Base-by-base conservation (phyloP, 1,140 invertebrate species). In the Bombus balteatus region DNA sequence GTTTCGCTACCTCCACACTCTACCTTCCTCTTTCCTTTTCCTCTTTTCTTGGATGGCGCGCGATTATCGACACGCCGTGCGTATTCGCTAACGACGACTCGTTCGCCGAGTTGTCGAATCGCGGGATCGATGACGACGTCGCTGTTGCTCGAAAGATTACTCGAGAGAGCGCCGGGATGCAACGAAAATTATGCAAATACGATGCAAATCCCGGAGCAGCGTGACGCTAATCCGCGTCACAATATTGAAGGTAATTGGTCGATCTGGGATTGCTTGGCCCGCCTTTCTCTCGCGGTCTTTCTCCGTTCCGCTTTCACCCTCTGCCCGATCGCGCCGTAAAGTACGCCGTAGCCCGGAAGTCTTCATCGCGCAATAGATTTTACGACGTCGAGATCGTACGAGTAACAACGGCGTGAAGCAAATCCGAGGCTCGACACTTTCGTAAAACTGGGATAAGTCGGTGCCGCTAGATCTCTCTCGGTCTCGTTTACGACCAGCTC, bases 181-280 rank as follows among this genome's bases (percentile, higher is more conserved):
- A 94, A 91, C 92, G 91, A 90, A 95, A 95, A 95, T 95, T 95
- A 95, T 95, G 94, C 92, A 95, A 95, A 95, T 94, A 92, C 91
- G 81, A 95, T 95, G 94, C 94, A 95, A 95, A 95, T 95, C 93
- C 91, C 77, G 87, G 74, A 88, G 85, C 90, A 90, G 87, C 83
- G 87, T 93, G 93, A 94, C 94, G 94, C 90, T 94, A 95, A 95
- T 94, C 93, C 93, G 83, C 93, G 93, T 95, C 94, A 94, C 92
- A 94, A 94, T 95, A 94, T 95, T 93, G 94, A 91, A 94, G 93
- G 94, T 94, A 95, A 95, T 95, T 95, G 94, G 92, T 94, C 94
- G 89, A 88, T 22, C 22, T 90, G 90, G 65, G 18, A 53, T 22
- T 18, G 90, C 89, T 91, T 89, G 91, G 66, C 32, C 34, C 70